These are phyloP conservation scores for Zaprionus capensis DNA, from an alignment of 1,140 invertebrate genomes.

Conservation along the genomic window DNA sequence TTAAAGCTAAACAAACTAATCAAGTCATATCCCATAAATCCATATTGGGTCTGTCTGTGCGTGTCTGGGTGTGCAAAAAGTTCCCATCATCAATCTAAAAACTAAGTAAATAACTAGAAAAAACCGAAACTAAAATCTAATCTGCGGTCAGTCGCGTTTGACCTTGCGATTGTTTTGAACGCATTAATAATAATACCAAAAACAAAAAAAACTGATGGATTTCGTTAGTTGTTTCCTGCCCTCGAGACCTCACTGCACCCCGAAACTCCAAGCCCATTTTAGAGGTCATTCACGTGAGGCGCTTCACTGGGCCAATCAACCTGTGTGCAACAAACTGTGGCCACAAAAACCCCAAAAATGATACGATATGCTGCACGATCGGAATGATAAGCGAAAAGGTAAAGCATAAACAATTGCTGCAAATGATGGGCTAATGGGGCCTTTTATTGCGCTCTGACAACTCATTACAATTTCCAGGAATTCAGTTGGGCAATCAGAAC, in stretches of 20 bases:
- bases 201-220: slow-evolving; percentile 38
- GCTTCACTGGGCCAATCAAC: slow-evolving; percentile 45
- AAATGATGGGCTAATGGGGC: slow-evolving; percentile 26
- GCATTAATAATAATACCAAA: slow-evolving; percentile 48
- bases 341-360: slow-evolving; percentile 37
- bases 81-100: slow-evolving; percentile 60
- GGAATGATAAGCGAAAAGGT: slow-evolving; percentile 35
- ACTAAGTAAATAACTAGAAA: slow-evolving; percentile 12
- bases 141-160: slow-evolving; percentile 71
- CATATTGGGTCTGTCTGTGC: slow-evolving; percentile 54
- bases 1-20: slow-evolving; percentile 32
- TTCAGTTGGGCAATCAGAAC: slow-evolving; percentile 22
- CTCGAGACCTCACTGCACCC: slow-evolving; percentile 1
- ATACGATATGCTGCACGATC: slow-evolving; percentile 43
- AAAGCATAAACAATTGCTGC: slow-evolving; percentile 17
- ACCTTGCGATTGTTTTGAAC: slow-evolving; percentile 71
- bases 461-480: slow-evolving; percentile 59
- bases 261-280: slow-evolving; percentile 50
- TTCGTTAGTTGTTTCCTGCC: slow-evolving; percentile 53
- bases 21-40: slow-evolving; percentile 29
- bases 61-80: slow-evolving; percentile 16
- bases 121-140: slow-evolving; percentile 25
- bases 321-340: slow-evolving; percentile 66
- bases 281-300: slow-evolving; percentile 70
- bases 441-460: slow-evolving; percentile 23